Evolutionary conservation across 1,140 invertebrate genomes (phyloP).

Genomic region (Lepidurus apus): DNA sequence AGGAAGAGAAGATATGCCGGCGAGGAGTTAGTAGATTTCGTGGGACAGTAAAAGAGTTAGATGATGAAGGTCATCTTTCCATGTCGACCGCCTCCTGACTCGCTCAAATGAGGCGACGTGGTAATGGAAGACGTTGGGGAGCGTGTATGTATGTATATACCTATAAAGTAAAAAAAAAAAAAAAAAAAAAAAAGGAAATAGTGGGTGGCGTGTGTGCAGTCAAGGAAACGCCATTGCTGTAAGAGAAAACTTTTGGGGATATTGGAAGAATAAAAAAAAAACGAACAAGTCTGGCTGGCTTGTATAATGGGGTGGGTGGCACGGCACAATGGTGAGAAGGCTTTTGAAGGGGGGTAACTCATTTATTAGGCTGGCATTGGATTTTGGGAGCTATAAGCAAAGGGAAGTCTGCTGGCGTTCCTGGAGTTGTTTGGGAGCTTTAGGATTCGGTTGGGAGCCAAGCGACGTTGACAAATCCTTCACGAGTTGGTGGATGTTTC

Average conservation of each 20-base stretch:
- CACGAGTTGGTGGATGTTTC: conserved; percentile 17
- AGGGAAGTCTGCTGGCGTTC: neutral
- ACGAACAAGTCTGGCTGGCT: neutral
- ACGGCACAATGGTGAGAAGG: neutral
- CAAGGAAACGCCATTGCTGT: neutral
- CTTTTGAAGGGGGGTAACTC: neutral
- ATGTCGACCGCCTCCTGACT: conserved; percentile 20
- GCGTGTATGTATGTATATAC: neutral
- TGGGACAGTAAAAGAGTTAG: conserved; percentile 19
- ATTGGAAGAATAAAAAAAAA: neutral
- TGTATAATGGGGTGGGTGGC: conserved; percentile 14
- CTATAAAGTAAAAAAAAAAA: neutral
- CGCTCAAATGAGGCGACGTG: conserved; percentile 20
- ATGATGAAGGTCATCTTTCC: conserved; percentile 21
- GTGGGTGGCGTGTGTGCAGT: conserved; percentile 15
- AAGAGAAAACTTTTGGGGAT: neutral
- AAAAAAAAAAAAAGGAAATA: neutral
- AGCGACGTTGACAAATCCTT: conserved; percentile 5
- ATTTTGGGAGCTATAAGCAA: neutral
- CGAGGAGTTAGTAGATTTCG: conserved; percentile 3
- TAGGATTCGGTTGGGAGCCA: neutral
- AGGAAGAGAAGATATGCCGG: neutral
- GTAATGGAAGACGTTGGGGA: conserved; percentile 18
- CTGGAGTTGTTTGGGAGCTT: neutral
- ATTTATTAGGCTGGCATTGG: conserved; percentile 15